Base-by-base conservation (phyloP, 1,140 invertebrate genomes). In the Plectrocnemia conspersa region DNA sequence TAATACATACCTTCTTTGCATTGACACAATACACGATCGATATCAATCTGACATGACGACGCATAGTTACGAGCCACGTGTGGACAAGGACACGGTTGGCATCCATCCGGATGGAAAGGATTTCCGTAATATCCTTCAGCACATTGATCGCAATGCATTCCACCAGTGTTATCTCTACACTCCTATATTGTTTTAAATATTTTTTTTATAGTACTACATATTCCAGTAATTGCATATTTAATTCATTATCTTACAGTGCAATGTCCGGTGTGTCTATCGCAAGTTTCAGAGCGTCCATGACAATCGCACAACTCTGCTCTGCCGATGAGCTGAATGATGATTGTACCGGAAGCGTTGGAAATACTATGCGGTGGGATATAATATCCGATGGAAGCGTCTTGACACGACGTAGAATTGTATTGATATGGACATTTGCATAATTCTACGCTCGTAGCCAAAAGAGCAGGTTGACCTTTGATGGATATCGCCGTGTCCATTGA, bases 21-120 rank as follows among this genome's bases (percentile, higher is more conserved):
- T 10, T 79, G 73, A 63, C 87, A 91, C 35, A 76, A 73, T 6
- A 84, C 76, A 18, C 81, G 73, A 1, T 77, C 73, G 7, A 77
- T 65, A 16, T 69, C 65, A 0, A 85, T 66, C 27, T 77, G 70
- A 63, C 90, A 93, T 6, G 81, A 79, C 45, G 76, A 73, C 0
- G 91, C 89, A 64, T 85, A 86, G 66, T 89, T 89, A 21, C 81
- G 80, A 27, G 80, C 76, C 0, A 75, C 69, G 9, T 81, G 78
- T 0, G 89, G 90, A 63, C 96, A 98, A 0, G 87, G 91, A 72
- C 96, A 99, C 0, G 85, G 71, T 56, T 77, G 73, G 69, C 96
- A 98, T 35, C 85, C 78, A 5, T 72, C 74, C 4, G 73, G 68
- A 1, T 64, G 65, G 27, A 79, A 75, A 0, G 88, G 85, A 64